Percentiles rank a stretch among this genome's conserved stretches.
phyloP scores from a whole-genome alignment of 2,113 vertebrate genomes.

The Carollia perspicillata region DNA sequence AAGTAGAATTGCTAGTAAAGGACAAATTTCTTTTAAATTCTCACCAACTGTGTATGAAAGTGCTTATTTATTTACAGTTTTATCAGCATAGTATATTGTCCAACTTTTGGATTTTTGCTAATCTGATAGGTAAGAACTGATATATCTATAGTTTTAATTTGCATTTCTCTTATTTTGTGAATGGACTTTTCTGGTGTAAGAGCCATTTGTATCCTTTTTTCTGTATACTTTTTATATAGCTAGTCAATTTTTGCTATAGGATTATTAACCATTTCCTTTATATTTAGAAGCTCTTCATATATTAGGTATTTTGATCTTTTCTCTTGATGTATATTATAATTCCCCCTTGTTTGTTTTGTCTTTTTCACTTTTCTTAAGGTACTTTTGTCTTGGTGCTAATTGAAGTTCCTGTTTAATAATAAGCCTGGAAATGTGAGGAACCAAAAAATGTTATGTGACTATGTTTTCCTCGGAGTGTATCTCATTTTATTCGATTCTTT shows the following conservation, averaged over 20 bases:
- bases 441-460: background rate
- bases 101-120: background rate
- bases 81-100: background rate
- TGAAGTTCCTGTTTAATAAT: background rate
- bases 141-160: background rate
- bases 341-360: background rate
- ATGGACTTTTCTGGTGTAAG: background rate
- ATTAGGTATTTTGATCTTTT: background rate
- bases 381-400: background rate
- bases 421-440: background rate
- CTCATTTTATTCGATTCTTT: background rate
- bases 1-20: background rate
- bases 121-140: background rate
- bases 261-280: constrained; percentile 12
- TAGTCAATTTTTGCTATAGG: background rate
- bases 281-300: background rate
- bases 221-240: background rate
- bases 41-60: background rate
- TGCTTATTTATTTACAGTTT: background rate
- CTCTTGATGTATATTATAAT: background rate
- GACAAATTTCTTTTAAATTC: background rate
- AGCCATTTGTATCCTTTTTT: background rate
- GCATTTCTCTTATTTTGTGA: background rate
- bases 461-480: background rate
- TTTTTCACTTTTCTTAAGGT: background rate